Percentiles rank a stretch among this genome's conserved stretches.
Conservation (phyloP, 2,797 vertebrate species). For the Rhinoraja longicauda region DNA sequence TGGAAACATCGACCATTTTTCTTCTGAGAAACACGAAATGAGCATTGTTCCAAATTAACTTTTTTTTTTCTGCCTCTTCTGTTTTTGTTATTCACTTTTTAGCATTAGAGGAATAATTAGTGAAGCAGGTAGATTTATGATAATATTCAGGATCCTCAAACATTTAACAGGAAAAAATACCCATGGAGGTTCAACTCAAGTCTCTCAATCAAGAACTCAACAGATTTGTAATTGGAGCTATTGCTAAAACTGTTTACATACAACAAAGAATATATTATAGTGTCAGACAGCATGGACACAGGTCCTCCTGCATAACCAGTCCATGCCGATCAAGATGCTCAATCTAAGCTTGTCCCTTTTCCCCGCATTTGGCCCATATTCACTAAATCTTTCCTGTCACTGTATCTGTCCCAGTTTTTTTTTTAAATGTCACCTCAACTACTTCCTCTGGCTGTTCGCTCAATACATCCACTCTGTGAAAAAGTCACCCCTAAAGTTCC, state of each 20-base stretch:
- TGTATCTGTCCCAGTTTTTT: too few species aligned
- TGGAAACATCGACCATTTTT: background rate
- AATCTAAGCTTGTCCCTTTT: too few species aligned
- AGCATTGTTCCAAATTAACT: background rate
- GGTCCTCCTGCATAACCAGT: too few species aligned
- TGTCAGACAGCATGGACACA: too few species aligned
- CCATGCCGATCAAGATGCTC: too few species aligned
- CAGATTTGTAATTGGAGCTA: background rate
- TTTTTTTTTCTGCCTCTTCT: background rate
- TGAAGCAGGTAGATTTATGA: slow-evolving; percentile 5
- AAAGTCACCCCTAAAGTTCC: too few species aligned
- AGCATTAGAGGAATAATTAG: background rate
- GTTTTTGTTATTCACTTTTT: background rate
- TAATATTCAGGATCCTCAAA: background rate
- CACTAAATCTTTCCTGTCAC: too few species aligned
- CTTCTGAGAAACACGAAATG: background rate
- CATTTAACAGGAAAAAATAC: background rate
- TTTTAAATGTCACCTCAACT: too few species aligned
- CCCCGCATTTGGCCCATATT: too few species aligned
- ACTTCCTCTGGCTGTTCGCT: too few species aligned
- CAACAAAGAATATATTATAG: background rate
- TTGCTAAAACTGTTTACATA: background rate
- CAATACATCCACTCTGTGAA: too few species aligned
- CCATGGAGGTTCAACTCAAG: background rate
- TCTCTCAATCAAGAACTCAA: background rate